Evolutionary conservation across 1,140 invertebrate genomes (phyloP).

Genomic region (Diabrotica undecimpunctata): DNA sequence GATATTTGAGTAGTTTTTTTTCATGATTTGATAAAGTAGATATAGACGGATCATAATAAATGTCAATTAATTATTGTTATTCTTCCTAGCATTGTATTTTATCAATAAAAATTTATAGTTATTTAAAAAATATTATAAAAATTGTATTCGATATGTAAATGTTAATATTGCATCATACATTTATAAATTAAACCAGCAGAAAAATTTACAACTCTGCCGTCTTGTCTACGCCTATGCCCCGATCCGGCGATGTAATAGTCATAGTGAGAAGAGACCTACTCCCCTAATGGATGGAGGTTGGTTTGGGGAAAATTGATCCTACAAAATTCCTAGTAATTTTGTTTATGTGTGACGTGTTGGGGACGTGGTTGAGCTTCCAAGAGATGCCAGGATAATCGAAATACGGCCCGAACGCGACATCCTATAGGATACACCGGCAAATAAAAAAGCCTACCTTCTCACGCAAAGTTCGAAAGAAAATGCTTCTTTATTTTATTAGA

Average conservation of each 20-base stretch:
- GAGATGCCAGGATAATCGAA: constrained; percentile 32
- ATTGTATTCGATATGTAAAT: too few species aligned
- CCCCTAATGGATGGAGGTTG: constrained; percentile 39
- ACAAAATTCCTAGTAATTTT: constrained; percentile 47
- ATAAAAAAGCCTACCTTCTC: constrained; percentile 13
- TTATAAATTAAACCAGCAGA: too few species aligned
- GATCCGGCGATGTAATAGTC: constrained; percentile 37
- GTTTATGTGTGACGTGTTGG: constrained; percentile 43
- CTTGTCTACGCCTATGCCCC: not conserved
- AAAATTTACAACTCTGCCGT: too few species aligned
- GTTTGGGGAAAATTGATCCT: constrained; percentile 41
- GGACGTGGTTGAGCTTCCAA: constrained; percentile 25
- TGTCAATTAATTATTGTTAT: too few species aligned
- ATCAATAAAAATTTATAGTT: too few species aligned
- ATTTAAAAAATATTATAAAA: too few species aligned
- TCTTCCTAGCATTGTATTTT: too few species aligned
- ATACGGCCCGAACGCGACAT: constrained; percentile 35
- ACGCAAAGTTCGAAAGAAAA: constrained; percentile 12
- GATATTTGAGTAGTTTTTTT: too few species aligned
- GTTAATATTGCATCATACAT: too few species aligned
- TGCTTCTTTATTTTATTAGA: not conserved
- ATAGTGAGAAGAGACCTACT: constrained; percentile 35
- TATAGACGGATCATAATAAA: too few species aligned
- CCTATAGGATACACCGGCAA: constrained; percentile 18
- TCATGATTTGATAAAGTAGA: too few species aligned